Base-by-base conservation (phyloP, 2,888 invertebrate species). In the Trachelus troglodyta region DNA sequence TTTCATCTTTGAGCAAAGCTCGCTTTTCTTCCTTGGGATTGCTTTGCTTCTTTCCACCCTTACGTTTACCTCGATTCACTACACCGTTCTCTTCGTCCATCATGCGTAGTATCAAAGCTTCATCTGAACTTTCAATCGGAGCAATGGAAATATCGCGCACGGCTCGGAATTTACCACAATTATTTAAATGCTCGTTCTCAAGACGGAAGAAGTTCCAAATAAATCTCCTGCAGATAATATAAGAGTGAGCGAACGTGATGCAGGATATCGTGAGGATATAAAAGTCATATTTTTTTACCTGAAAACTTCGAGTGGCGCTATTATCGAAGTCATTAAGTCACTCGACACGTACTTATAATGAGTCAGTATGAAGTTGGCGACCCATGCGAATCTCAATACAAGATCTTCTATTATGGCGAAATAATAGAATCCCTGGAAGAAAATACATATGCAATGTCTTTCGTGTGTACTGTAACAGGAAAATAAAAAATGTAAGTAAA, bases 151-250 rank as follows among this genome's bases (percentile, higher is more conserved):
- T 99, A 92, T 99, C 99, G 9, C 99, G 93, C 0, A 99, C 99
- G 12, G 99, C 99, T 88, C 99, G 94, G 94, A 99, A 99, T 93
- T 97, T 97, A 91, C 99, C 99, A 93, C 99, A 99, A 93, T 99
- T 99, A 93, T 99, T 99, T 69, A 99, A 93, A 92, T 99, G 99
- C 91, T 99, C 99, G 93, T 99, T 99, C 93, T 99, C 99, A 88
- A 99, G 92, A 0, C 99, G 99, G 93, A 99, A 99, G 92, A 98
- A 99, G 92, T 99, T 99, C 99, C 99, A 99, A 74, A 99, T 95
- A 92, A 99, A 99, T 77, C 99, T 95, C 89, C 97, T 96, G 90
- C 23, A 88, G 88, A 81, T 80, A 56, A 9, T 9, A 56, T 23
- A 23, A 56, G 2, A 56, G 56, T 23, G 56, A 56, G 56, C 56